Evolutionary conservation across 2,888 invertebrate genomes (phyloP).

Genomic region (Conus canariensis): DNA sequence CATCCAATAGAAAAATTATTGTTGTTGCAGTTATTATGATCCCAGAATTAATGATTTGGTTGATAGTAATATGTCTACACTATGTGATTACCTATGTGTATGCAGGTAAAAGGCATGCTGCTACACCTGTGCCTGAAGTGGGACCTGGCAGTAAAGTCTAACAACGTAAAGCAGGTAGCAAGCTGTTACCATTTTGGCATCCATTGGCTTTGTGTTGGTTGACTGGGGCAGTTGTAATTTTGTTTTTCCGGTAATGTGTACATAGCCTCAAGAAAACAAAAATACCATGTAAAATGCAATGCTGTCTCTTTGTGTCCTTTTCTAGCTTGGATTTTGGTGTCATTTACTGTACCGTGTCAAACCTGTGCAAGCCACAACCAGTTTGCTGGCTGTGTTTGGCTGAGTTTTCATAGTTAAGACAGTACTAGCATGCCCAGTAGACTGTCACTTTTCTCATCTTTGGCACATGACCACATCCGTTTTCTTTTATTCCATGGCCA

Average conservation of each 20-base stretch:
- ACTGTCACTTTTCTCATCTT: too few species aligned
- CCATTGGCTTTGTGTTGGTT: too few species aligned
- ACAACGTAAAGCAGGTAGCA: slow-evolving; percentile 29
- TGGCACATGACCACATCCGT: too few species aligned
- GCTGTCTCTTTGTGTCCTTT: background rate
- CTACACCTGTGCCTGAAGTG: slow-evolving; percentile 30
- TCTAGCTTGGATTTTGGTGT: background rate
- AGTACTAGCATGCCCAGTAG: too few species aligned
- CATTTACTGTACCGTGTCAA: background rate
- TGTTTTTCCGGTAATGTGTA: background rate
- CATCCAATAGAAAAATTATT: too few species aligned
- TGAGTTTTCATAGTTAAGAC: too few species aligned
- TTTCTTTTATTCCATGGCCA: too few species aligned
- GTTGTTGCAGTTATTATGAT: too few species aligned
- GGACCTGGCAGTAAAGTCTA: slow-evolving; percentile 15
- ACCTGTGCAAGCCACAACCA: too few species aligned
- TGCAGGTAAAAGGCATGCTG: slow-evolving; percentile 31
- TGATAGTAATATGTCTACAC: background rate
- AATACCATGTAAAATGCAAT: background rate
- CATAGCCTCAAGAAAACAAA: background rate
- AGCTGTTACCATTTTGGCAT: background rate
- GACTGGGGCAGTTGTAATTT: background rate
- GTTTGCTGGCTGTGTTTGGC: too few species aligned
- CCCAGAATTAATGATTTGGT: too few species aligned
- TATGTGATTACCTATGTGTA: slow-evolving; percentile 6